Conservation (phyloP, 1,140 invertebrate species). For the Dendroctonus ponderosae region DNA sequence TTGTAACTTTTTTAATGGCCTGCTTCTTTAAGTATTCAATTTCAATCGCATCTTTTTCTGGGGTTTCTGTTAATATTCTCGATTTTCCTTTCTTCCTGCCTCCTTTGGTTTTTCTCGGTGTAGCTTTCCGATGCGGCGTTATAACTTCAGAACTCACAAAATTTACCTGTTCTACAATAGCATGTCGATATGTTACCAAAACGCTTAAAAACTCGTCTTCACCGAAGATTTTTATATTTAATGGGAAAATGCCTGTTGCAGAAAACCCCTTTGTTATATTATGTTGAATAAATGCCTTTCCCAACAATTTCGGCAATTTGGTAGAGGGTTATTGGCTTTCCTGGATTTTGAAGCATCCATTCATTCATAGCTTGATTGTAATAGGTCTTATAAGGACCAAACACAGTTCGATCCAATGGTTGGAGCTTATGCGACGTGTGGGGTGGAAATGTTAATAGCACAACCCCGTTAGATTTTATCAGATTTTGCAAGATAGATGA, state of each 20-base stretch:
- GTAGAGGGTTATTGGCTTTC: conserved; percentile 21
- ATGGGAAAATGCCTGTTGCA: conserved; percentile 24
- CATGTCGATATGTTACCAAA: conserved; percentile 26
- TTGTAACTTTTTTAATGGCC: conserved; percentile 2
- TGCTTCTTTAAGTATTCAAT: conserved; percentile 2
- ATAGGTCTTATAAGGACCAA: conserved; percentile 20
- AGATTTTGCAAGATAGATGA: conserved; percentile 7
- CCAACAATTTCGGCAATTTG: conserved; percentile 9
- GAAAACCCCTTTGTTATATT: conserved; percentile 26
- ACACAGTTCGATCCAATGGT: conserved; percentile 17
- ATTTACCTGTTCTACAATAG: no score
- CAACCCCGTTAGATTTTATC: conserved; percentile 13
- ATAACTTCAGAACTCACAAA: no score
- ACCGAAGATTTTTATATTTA: conserved; percentile 35
- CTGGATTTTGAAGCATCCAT: conserved; percentile 15
- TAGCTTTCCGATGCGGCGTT: no score
- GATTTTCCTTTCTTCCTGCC: conserved; percentile 6
- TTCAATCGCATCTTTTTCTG: conserved; percentile 11
- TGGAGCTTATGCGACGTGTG: conserved; percentile 25
- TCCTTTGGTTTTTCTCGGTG: conserved; percentile 8
- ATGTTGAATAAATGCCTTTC: conserved; percentile 22
- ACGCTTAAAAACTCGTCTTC: conserved; percentile 29
- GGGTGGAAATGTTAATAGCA: conserved; percentile 15
- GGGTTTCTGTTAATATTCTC: conserved; percentile 11
- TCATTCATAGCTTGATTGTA: conserved; percentile 15